phyloP scores from a whole-genome alignment of 2,113 vertebrate species.

The Oreochromis niloticus region DNA sequence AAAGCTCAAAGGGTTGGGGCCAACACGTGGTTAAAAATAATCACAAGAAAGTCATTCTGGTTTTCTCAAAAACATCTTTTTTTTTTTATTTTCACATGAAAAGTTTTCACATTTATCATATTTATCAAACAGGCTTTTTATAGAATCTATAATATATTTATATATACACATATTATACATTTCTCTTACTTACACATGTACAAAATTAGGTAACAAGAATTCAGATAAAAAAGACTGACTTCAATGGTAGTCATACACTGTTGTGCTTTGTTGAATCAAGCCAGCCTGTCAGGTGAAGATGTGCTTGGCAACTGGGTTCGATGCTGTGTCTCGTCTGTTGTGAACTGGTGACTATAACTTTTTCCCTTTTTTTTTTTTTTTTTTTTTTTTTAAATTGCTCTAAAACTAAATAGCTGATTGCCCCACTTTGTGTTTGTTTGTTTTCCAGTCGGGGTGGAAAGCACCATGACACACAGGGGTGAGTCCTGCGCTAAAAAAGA shows the following conservation, averaged over 20 bases:
- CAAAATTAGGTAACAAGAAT: conserved; percentile 60
- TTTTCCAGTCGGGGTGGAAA: background rate
- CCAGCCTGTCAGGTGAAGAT: conserved; percentile 38
- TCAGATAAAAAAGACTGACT: conserved; percentile 44
- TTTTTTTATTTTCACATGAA: conserved; percentile 68
- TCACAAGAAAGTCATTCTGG: conserved; percentile 7
- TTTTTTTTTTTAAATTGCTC: background rate
- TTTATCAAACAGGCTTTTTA: conserved; percentile 68
- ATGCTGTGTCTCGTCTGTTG: conserved; percentile 31
- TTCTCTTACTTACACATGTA: conserved; percentile 70
- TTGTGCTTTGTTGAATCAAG: conserved; percentile 51
- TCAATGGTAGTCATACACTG: conserved; percentile 46
- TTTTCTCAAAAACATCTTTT: conserved; percentile 67
- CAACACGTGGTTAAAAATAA: background rate
- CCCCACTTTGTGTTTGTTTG: background rate
- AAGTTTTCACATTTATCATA: conserved; percentile 71
- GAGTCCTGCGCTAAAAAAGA: background rate
- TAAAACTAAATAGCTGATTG: background rate
- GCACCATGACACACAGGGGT: conserved; percentile 1
- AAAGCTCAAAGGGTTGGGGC: background rate
- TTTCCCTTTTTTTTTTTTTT: background rate
- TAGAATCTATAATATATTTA: conserved; percentile 62
- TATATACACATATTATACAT: conserved; percentile 59
- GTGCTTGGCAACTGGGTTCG: conserved; percentile 41
- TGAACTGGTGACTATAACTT: background rate